Base-by-base conservation (phyloP, 2,888 invertebrate species). In the Cantharis flavilabris region DNA sequence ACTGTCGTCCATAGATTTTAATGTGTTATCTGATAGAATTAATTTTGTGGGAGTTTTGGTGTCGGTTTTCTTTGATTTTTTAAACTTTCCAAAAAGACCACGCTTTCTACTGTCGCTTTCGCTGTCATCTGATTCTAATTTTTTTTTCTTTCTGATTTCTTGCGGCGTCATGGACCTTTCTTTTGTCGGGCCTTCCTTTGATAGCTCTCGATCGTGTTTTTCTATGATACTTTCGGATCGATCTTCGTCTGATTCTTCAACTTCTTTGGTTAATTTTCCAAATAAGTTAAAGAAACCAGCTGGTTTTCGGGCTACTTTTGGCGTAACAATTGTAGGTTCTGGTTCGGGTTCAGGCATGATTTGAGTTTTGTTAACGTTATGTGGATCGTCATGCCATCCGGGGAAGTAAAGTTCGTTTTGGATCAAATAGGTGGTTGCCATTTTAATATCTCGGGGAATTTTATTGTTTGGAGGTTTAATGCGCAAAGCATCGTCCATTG, bases 191-290 rank as follows among this genome's bases (percentile, higher is more conserved):
- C 71, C 23, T 74, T 88, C 86, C 80, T 86, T 86, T 0, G 86
- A 86, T 23, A 84, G 80, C 81, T 87, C 86, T 69, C 83, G 82
- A 65, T 87, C 87, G 71, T 87, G 87, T 80, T 88, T 88, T 77
- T 87, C 87, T 18, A 87, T 82, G 49, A 87, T 85, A 23, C 84
- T 84, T 62, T 86, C 85, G 5, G 81, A 76, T 75, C 76, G 80
- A 62, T 83, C 83, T 63, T 80, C 81, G 28, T 86, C 86, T 23
- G 85, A 85, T 30, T 85, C 86, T 75, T 86, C 86, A 70, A 84
- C 82, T 62, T 87, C 87, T 83, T 84, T 87, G 9, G 86, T 85
- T 65, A 84, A 80, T 83, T 85, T 86, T 81, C 82, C 82, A 78
- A 87, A 86, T 77, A 86, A 79, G 70, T 85, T 86, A 77, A 87